A percentile compares a stretch with the other conserved stretches of the same genome.
Evolutionary conservation across 2,797 vertebrate genomes (phyloP).

Genomic region (Otus scops): DNA sequence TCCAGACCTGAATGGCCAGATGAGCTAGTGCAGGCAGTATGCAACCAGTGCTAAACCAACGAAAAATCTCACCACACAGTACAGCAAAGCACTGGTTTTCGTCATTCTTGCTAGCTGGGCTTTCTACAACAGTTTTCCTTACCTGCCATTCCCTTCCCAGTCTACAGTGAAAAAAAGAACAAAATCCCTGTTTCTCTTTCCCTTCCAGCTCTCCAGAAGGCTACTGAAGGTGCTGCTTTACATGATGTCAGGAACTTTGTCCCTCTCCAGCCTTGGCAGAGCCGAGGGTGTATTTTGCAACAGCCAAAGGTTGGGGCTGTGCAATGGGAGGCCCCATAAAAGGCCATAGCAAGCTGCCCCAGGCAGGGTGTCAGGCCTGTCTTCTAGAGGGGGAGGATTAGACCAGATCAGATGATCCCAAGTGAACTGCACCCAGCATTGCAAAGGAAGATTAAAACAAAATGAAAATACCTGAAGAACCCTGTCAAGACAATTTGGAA

Average conservation of each 20-base stretch:
- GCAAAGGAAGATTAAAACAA: background rate
- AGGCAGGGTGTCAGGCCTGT: background rate
- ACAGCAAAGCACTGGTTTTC: background rate
- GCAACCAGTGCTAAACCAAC: background rate
- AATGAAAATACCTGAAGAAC: background rate
- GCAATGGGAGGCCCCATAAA: background rate
- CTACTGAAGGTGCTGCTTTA: background rate
- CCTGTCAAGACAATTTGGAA: background rate
- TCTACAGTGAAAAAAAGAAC: background rate
- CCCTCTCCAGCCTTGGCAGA: background rate
- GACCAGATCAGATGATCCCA: background rate
- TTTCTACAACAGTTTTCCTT: background rate
- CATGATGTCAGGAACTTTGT: background rate
- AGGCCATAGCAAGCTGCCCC: background rate
- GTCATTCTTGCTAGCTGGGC: background rate
- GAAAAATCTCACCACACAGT: background rate
- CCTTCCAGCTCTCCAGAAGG: background rate
- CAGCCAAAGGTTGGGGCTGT: background rate
- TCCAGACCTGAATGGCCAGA: background rate
- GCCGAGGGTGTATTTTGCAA: background rate
- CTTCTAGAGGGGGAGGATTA: background rate
- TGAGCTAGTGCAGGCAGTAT: background rate
- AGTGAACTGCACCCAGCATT: background rate
- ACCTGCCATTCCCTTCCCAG: background rate
- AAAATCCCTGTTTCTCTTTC: background rate